Percentiles rank a stretch among this genome's conserved stretches.
These are phyloP conservation scores for Embiotoca jacksoni DNA, from an alignment of 2,113 vertebrate species.

Conservation along the genomic window DNA sequence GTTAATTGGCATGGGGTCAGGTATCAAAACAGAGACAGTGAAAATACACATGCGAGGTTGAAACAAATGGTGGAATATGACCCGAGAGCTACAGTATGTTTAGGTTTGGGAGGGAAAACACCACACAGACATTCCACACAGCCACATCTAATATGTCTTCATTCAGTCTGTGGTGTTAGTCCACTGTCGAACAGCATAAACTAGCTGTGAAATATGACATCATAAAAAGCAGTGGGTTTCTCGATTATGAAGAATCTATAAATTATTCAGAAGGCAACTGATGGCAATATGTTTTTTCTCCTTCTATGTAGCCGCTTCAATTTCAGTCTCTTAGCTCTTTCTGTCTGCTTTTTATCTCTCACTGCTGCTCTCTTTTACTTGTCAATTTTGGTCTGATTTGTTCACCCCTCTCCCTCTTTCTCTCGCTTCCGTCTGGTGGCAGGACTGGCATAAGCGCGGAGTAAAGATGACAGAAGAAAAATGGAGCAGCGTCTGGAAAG, in stretches of 20 bases:
- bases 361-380: constrained; percentile 16
- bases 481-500: constrained; percentile 17
- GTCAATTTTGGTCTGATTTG: not conserved
- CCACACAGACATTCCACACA: constrained; percentile 22
- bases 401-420: not conserved
- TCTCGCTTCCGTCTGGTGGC: constrained; percentile 11
- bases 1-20: constrained; percentile 45
- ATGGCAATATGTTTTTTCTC: constrained; percentile 32
- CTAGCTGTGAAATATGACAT: constrained; percentile 68
- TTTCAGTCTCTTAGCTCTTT: constrained; percentile 20
- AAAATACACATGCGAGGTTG: constrained; percentile 52
- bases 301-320: constrained; percentile 9
- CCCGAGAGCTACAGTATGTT: constrained; percentile 49
- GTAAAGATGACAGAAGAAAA: constrained; percentile 10
- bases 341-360: not conserved
- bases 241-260: constrained; percentile 65
- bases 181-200: constrained; percentile 29
- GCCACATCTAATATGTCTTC: constrained; percentile 11
- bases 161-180: constrained; percentile 8
- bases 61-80: constrained; percentile 43
- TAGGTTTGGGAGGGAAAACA: constrained; percentile 46
- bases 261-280: constrained; percentile 67
- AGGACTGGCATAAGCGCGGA: not conserved
- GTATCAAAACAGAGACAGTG: constrained; percentile 54
- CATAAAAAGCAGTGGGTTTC: constrained; percentile 71